Evolutionary conservation across 2,113 vertebrate genomes (phyloP).

Genomic region (Marcusenius ussheri): DNA sequence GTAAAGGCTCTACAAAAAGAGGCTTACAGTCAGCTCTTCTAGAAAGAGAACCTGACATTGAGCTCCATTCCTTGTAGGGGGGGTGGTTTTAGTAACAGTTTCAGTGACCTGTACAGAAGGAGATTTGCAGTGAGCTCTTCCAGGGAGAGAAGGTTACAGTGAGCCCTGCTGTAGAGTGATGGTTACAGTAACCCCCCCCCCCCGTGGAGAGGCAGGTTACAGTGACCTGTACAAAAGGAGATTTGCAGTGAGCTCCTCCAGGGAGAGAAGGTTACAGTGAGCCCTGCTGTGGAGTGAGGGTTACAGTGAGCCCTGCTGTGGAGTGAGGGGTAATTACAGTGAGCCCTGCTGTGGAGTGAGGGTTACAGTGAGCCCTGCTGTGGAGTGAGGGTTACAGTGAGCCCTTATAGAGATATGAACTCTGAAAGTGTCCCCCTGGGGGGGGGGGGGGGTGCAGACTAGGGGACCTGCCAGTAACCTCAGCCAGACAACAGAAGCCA

Average conservation of each 20-base stretch:
- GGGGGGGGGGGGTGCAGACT: not conserved
- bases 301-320: not conserved
- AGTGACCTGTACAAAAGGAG: not conserved
- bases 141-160: not conserved
- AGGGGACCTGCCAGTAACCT: constrained; percentile 3
- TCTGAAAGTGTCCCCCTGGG: not conserved
- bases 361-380: not conserved
- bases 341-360: not conserved
- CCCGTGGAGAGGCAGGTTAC: not conserved
- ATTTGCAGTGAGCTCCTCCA: not conserved
- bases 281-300: not conserved
- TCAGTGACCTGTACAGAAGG: not conserved
- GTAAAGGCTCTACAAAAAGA: not conserved
- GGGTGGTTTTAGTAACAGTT: not conserved
- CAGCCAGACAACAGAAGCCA: constrained; percentile 33
- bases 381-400: not conserved
- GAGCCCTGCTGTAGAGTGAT: not conserved
- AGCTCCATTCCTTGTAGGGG: not conserved
- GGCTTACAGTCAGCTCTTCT: not conserved
- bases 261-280: not conserved
- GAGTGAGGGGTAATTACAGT: too few species aligned
- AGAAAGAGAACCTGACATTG: not conserved
- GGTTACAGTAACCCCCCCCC: not conserved
- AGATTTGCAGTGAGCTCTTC: not conserved
- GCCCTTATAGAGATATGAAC: not conserved